Evolutionary conservation across 2,888 invertebrate genomes (phyloP), one percentile per base, ranked within the genome.

Genomic region (Diabrotica balteata): DNA sequence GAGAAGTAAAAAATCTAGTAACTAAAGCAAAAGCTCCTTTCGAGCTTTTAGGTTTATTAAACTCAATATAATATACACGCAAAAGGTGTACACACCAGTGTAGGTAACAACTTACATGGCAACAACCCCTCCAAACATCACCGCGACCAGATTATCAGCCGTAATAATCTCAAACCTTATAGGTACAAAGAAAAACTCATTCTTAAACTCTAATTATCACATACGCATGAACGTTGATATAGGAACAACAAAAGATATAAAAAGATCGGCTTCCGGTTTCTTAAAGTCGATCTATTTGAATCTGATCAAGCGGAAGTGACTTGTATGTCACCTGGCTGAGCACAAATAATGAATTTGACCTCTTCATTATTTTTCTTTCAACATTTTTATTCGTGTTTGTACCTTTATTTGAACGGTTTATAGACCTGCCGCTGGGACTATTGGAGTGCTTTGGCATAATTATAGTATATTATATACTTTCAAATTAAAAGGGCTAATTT

Each of bases 241-340:
- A 47, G 9, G 47, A 9, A 55, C n/a, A 51, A 64, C 52, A 59
- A 47, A 61, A 42, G 53, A 71, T 63, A 61, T 64, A 67, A 72
- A 72, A 68, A 69, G 65, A 63, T 68, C 68, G 58, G 67, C 73
- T 77, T 77, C 77, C 77, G 77, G 77, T 73, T 73, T 72, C 73
- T 74, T 72, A 70, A 72, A 73, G 75, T 72, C 72, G 72, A 69
- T 67, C 72, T 77, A 77, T 81, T 81, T 75, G 76, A 78, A 77
- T 74, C 75, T 77, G 78, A 77, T 77, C 79, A 78, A 73, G 79
- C 81, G 81, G 81, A 81, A 81, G 79, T 81, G 81, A 81, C 80
- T 81, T 72, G 77, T 77, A 78, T 77, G 80, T 81, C 80, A 80
- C 80, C 80, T 80, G 80, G 78, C 73, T 79, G 77, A 77, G 73